Evolutionary conservation across 2,797 vertebrate genomes (phyloP).

Genomic region (Myotis pilosus): DNA sequence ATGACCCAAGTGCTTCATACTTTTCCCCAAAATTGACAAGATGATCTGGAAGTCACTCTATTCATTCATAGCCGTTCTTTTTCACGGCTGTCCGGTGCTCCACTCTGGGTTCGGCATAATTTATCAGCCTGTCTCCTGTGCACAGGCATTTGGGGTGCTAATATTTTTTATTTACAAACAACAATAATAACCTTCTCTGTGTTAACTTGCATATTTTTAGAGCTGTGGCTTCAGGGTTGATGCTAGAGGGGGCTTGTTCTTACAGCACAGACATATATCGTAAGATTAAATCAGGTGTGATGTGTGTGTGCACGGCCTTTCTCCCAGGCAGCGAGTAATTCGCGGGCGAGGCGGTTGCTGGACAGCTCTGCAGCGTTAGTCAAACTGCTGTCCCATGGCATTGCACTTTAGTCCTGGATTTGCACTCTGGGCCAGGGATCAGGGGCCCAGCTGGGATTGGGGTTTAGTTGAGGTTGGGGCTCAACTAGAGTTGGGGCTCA

Average conservation of each 20-base stretch:
- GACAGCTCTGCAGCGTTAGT: not conserved
- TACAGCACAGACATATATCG: accelerated
- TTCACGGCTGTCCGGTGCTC: not conserved
- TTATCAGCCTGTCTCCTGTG: not conserved
- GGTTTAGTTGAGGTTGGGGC: not conserved
- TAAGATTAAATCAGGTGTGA: not conserved
- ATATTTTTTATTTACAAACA: not conserved
- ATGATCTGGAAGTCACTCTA: not conserved
- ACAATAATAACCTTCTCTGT: not conserved
- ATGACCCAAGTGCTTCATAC: too few species aligned
- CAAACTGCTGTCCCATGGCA: not conserved
- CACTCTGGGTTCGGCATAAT: accelerated
- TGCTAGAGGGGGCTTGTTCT: not conserved
- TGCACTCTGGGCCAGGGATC: not conserved
- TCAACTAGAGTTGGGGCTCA: not conserved
- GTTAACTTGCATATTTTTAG: too few species aligned
- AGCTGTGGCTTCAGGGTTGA: not conserved
- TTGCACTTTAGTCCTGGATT: not conserved
- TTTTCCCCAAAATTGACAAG: too few species aligned
- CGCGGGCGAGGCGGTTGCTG: not conserved
- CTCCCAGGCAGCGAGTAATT: not conserved
- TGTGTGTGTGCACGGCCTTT: not conserved
- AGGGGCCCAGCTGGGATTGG: not conserved
- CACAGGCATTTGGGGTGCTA: not conserved
- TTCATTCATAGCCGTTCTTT: not conserved